These are phyloP conservation scores for honey bee (Apis mellifera) DNA, from an alignment of 1,140 invertebrate genomes.

Conservation along the genomic window DNA sequence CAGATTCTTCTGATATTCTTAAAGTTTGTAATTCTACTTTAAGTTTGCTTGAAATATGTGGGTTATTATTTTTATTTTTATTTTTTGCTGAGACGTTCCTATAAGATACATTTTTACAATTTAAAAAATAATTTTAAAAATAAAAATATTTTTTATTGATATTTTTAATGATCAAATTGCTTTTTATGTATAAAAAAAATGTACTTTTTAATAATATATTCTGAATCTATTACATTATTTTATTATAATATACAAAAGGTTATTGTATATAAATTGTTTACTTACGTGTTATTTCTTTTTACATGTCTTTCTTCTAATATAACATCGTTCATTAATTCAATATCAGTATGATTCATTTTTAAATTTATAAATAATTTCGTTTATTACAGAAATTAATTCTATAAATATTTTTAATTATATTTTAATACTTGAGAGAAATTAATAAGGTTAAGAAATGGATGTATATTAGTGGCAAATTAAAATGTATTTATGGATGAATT, in stretches of 20 bases:
- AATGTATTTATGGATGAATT: background rate
- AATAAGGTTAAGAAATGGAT: background rate
- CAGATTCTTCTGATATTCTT: conserved; percentile 84
- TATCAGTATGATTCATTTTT: conserved; percentile 65
- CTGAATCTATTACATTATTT: background rate
- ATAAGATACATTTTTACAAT: background rate
- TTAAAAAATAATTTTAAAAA: background rate
- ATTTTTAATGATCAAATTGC: background rate
- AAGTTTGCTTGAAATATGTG: conserved; percentile 63
- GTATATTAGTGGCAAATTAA: background rate
- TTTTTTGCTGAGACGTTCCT: conserved; percentile 21
- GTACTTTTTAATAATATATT: background rate
- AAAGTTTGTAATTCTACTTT: conserved; percentile 89
- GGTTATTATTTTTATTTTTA: conserved; percentile 30
- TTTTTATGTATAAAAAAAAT: background rate
- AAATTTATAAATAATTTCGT: background rate
- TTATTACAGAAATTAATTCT: background rate
- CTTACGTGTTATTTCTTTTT: conserved; percentile 15
- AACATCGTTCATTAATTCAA: conserved; percentile 69
- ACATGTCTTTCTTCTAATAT: conserved; percentile 45
- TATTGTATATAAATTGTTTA: background rate
- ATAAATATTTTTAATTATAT: background rate
- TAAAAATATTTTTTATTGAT: background rate
- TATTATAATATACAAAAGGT: background rate
- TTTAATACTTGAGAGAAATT: background rate